Percentiles rank a stretch among this genome's conserved stretches.
These are phyloP conservation scores for Ecliptopera silaceata DNA, from an alignment of 2,888 invertebrate species.

Conservation along the genomic window DNA sequence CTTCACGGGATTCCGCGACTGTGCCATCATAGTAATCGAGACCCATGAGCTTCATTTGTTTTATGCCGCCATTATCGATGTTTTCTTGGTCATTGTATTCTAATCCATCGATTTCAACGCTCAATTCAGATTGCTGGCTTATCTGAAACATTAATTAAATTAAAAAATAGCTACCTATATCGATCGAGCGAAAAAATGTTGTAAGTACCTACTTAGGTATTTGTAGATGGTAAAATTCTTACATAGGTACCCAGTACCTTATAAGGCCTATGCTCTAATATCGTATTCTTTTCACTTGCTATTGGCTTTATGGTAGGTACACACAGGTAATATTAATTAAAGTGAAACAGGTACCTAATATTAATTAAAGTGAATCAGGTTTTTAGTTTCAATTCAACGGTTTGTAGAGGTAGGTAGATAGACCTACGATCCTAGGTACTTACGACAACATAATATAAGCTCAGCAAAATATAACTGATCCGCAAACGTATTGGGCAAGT, in stretches of 20 bases:
- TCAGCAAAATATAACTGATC: slow-evolving; percentile 1
- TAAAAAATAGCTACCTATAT: too few species aligned
- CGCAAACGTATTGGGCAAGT: slow-evolving; percentile 1
- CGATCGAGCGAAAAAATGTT: neutral
- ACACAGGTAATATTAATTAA: too few species aligned
- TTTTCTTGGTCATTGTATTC: neutral
- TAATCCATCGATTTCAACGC: neutral
- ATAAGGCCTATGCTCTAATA: too few species aligned
- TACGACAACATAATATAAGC: slow-evolving; percentile 3
- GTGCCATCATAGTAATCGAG: neutral
- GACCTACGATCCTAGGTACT: neutral
- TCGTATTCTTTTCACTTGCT: too few species aligned
- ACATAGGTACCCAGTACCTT: too few species aligned
- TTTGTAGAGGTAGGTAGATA: too few species aligned
- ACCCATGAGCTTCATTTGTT: neutral
- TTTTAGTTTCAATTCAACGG: too few species aligned
- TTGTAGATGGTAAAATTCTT: too few species aligned
- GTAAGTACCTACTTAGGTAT: neutral
- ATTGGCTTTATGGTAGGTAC: too few species aligned
- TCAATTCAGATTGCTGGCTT: neutral
- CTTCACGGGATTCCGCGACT: too few species aligned
- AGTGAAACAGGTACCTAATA: too few species aligned
- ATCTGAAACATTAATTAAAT: neutral
- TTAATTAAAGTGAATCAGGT: too few species aligned
- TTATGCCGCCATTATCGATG: neutral